These are phyloP conservation scores for Unio pictorum DNA, from an alignment of 2,888 invertebrate species.

Conservation along the genomic window DNA sequence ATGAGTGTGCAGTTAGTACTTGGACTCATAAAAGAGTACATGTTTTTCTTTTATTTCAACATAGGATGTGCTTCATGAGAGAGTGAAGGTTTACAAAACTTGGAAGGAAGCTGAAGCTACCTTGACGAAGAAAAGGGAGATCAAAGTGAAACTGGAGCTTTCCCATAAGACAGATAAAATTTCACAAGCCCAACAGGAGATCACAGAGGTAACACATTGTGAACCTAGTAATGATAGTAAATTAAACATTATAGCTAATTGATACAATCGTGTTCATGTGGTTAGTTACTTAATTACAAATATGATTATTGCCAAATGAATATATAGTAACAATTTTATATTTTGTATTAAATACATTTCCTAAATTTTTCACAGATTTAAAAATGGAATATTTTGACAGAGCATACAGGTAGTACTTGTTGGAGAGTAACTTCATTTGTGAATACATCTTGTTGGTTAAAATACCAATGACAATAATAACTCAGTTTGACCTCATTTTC, in stretches of 20 bases:
- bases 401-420: too few species aligned
- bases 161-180: constrained; percentile 91
- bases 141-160: constrained; percentile 91
- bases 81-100: constrained; percentile 91
- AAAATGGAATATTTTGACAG: too few species aligned
- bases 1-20: too few species aligned
- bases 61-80: constrained; percentile 81
- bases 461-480: too few species aligned
- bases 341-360: too few species aligned
- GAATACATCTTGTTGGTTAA: too few species aligned
- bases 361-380: too few species aligned
- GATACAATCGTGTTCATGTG: neutral
- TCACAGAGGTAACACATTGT: constrained; percentile 82
- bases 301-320: neutral
- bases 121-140: constrained; percentile 93
- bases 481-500: too few species aligned
- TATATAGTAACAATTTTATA: too few species aligned
- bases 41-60: too few species aligned
- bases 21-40: too few species aligned
- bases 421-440: too few species aligned
- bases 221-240: neutral
- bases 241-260: neutral
- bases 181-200: constrained; percentile 90
- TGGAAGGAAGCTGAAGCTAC: constrained; percentile 98
- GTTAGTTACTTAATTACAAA: neutral